A percentile compares a stretch with the other conserved stretches of the same genome.
Conservation (phyloP, 1,140 invertebrate species). For the Hycleus cichorii region DNA sequence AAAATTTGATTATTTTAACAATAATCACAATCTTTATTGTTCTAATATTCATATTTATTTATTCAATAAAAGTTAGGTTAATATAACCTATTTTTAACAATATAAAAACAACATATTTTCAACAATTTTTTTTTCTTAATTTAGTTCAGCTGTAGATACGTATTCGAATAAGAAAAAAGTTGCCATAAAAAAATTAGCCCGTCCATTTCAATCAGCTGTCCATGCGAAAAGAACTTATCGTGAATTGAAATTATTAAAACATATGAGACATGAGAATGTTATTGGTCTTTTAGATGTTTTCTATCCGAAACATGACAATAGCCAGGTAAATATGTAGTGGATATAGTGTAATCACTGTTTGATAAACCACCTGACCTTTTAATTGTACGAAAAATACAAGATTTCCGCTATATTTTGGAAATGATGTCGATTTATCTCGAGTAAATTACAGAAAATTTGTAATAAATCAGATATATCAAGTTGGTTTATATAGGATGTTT, state of each 20-base stretch:
- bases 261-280: conserved; percentile 99
- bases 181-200: conserved; percentile 94
- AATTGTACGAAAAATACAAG: too few species aligned
- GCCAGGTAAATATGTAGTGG: conserved; percentile 27
- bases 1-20: background rate
- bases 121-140: conserved; percentile 31
- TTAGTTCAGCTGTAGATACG: conserved; percentile 72
- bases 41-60: background rate
- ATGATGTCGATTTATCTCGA: too few species aligned
- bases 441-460: too few species aligned
- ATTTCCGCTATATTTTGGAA: too few species aligned
- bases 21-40: background rate
- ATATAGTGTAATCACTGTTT: too few species aligned
- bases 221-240: conserved; percentile 98
- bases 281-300: conserved; percentile 93
- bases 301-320: conserved; percentile 55
- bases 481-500: too few species aligned
- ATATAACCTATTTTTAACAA: background rate
- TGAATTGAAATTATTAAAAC: conserved; percentile 92
- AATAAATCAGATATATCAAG: too few species aligned
- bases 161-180: conserved; percentile 79
- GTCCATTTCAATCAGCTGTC: conserved; percentile 96
- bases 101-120: background rate
- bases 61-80: background rate
- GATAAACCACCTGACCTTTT: too few species aligned